Conservation (phyloP, 1,140 invertebrate genomes). For the Zaprionus gabonicus region DNA sequence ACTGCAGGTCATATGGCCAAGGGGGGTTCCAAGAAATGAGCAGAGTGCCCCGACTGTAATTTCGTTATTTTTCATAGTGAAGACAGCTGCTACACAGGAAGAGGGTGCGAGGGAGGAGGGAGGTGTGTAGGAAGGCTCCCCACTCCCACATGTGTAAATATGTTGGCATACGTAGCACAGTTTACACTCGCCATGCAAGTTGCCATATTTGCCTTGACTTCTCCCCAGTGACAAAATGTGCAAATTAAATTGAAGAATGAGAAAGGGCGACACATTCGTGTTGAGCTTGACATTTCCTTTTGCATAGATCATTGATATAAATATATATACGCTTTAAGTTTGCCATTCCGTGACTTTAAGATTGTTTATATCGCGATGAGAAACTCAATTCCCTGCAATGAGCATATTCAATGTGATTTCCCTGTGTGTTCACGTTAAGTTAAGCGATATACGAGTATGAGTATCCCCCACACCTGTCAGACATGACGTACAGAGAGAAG, state of each 20-base stretch:
- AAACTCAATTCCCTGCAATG: background rate
- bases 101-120: background rate
- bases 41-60: background rate
- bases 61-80: constrained; percentile 12
- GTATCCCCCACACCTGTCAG: background rate
- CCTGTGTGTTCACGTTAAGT: background rate
- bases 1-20: background rate
- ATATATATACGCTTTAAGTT: background rate
- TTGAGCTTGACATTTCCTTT: background rate
- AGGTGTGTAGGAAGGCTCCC: background rate
- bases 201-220: constrained; percentile 1
- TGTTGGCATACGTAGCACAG: background rate
- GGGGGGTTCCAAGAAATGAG: background rate
- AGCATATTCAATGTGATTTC: background rate
- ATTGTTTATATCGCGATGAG: background rate
- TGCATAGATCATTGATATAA: background rate
- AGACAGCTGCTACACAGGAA: background rate
- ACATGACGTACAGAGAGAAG: background rate
- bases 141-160: background rate
- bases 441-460: background rate
- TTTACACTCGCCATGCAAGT: background rate
- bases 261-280: background rate
- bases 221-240: background rate
- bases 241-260: constrained; percentile 6
- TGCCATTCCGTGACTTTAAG: background rate